phyloP scores from a whole-genome alignment of 2,113 vertebrate genomes.

The Oreochromis spilurus region DNA sequence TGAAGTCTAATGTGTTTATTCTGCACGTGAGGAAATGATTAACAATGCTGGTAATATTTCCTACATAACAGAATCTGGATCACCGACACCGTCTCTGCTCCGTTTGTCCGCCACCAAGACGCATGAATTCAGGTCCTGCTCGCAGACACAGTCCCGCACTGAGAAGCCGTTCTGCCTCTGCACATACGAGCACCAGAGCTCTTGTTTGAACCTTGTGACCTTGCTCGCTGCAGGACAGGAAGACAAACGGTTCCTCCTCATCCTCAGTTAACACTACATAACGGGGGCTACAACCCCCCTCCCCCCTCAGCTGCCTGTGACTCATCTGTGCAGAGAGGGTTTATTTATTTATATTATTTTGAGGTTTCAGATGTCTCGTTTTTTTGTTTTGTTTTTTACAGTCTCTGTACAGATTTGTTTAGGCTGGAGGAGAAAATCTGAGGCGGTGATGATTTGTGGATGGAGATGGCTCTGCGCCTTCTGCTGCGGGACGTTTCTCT shows the following conservation, averaged over 20 bases:
- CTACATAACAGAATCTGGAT: background rate
- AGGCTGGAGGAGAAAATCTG: background rate
- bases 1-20: background rate
- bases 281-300: background rate
- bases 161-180: background rate
- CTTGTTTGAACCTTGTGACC: background rate
- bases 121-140: background rate
- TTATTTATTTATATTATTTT: too few species aligned
- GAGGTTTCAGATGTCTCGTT: accelerated
- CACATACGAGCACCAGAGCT: background rate
- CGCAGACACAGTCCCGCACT: background rate
- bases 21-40: accelerated
- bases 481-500: slow-evolving; percentile 60
- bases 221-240: slow-evolving; percentile 22
- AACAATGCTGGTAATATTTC: background rate
- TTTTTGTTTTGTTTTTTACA: background rate
- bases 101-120: background rate
- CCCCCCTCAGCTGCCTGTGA: background rate
- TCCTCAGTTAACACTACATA: background rate
- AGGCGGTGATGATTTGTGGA: background rate
- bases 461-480: background rate
- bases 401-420: background rate
- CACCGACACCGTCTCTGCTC: background rate
- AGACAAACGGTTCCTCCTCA: background rate
- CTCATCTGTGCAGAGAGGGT: background rate